Conservation (phyloP, 2,888 invertebrate genomes). For the Notodonta ziczac region DNA sequence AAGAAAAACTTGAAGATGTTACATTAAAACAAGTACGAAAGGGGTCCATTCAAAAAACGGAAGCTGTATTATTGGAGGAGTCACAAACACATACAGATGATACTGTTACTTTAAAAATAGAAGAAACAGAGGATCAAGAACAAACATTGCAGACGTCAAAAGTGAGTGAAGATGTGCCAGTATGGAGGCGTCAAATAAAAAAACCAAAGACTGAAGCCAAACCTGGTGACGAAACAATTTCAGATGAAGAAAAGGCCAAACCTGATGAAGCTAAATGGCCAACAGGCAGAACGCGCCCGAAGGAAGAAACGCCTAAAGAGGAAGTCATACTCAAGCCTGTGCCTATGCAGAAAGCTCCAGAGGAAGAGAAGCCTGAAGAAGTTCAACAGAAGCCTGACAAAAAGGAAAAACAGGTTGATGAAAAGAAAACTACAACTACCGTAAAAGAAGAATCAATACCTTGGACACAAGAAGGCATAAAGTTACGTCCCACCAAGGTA, state of each 20-base stretch:
- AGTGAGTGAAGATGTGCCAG: conserved; percentile 13
- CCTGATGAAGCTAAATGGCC: too few relatives aligned
- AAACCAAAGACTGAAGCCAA: conserved; percentile 68
- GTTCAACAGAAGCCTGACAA: not conserved
- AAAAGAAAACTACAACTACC: conserved; percentile 13
- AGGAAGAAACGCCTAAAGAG: too few relatives aligned
- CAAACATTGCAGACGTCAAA: conserved; percentile 10
- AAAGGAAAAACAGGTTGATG: not conserved
- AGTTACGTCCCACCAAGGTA: conserved; percentile 85
- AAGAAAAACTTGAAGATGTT: conserved; percentile 81
- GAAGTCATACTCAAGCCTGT: too few relatives aligned
- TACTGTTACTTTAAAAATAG: conserved; percentile 79
- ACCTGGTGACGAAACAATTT: conserved; percentile 12
- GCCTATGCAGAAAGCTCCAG: not conserved
- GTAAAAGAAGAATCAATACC: conserved; percentile 69
- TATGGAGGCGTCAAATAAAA: conserved; percentile 14
- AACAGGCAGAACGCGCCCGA: too few relatives aligned
- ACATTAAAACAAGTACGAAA: conserved; percentile 67
- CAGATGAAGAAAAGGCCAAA: conserved; percentile 27
- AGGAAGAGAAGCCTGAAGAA: not conserved
- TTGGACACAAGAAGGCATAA: conserved; percentile 87
- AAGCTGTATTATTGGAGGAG: conserved; percentile 79
- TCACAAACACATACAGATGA: conserved; percentile 84
- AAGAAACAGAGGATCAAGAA: conserved; percentile 19
- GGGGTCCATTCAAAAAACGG: conserved; percentile 62